Conservation (phyloP, 35 echinoderm and acorn worm species). For the Apostichopus californicus region DNA sequence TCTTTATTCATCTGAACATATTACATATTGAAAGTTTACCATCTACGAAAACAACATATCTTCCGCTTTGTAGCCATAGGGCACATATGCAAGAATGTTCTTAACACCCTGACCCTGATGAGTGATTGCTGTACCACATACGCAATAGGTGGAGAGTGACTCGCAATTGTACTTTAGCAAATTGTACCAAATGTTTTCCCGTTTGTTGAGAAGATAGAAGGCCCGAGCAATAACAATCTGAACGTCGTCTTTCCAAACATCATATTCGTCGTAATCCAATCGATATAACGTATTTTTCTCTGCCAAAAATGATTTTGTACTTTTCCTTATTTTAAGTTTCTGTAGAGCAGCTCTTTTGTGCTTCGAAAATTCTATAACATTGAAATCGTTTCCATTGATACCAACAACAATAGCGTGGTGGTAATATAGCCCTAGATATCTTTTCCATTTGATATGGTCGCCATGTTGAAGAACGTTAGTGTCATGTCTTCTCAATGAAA, state of each 20-base stretch:
- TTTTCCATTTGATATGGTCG: not conserved
- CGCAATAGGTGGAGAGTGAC: not conserved
- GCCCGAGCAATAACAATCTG: slow-evolving; percentile 1
- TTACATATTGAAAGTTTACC: no score
- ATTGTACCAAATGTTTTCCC: not conserved
- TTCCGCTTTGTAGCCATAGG: no score
- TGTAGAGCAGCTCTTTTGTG: not conserved
- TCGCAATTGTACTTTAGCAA: not conserved
- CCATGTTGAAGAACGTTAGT: not conserved
- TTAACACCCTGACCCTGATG: not conserved
- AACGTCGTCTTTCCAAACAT: not conserved
- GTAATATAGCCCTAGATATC: not conserved
- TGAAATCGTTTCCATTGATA: not conserved
- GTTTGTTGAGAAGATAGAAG: not conserved
- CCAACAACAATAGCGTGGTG: slow-evolving; percentile 1
- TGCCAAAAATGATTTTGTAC: not conserved
- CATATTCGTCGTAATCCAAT: not conserved
- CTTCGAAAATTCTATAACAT: slow-evolving; percentile 1
- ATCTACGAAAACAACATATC: no score
- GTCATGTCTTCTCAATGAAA: not conserved
- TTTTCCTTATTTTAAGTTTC: not conserved
- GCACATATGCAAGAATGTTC: no score
- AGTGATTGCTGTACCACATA: not conserved
- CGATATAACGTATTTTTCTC: not conserved
- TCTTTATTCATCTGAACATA: no score